A percentile compares a stretch with the other conserved stretches of the same genome.
These are phyloP conservation scores for Chroicocephalus ridibundus DNA, from an alignment of 2,113 vertebrate genomes.

Conservation along the genomic window DNA sequence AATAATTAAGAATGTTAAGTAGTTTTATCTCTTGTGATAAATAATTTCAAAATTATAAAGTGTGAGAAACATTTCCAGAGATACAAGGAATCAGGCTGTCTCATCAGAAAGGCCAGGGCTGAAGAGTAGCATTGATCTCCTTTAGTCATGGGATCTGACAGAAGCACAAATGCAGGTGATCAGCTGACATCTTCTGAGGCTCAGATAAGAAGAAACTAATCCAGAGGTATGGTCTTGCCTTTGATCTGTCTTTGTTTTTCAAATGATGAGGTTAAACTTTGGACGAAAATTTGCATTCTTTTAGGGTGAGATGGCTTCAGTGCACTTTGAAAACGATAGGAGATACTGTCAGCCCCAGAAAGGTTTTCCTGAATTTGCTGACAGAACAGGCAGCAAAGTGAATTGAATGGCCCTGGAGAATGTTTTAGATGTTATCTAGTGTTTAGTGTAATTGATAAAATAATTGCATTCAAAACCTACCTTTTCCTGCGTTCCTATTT, in stretches of 20 bases:
- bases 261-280: neutral
- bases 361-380: neutral
- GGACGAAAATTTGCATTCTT: neutral
- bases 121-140: slow-evolving; percentile 59
- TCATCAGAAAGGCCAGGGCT: slow-evolving; percentile 55
- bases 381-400: neutral
- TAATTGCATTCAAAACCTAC: slow-evolving; percentile 6
- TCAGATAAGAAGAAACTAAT: slow-evolving; percentile 66
- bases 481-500: neutral
- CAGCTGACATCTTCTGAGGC: slow-evolving; percentile 62
- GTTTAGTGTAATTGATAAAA: slow-evolving; percentile 35
- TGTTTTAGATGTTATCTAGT: neutral
- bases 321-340: neutral
- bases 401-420: neutral
- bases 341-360: neutral
- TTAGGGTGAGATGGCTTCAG: neutral
- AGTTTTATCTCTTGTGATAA: neutral
- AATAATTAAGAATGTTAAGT: neutral
- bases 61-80: neutral
- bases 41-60: neutral
- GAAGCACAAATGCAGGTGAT: slow-evolving; percentile 65
- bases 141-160: slow-evolving; percentile 50
- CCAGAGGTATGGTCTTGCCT: neutral
- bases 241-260: slow-evolving; percentile 60
- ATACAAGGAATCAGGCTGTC: slow-evolving; percentile 63